Base-by-base conservation (phyloP, 2,888 invertebrate species). In the Sphaeridia pumilis region DNA sequence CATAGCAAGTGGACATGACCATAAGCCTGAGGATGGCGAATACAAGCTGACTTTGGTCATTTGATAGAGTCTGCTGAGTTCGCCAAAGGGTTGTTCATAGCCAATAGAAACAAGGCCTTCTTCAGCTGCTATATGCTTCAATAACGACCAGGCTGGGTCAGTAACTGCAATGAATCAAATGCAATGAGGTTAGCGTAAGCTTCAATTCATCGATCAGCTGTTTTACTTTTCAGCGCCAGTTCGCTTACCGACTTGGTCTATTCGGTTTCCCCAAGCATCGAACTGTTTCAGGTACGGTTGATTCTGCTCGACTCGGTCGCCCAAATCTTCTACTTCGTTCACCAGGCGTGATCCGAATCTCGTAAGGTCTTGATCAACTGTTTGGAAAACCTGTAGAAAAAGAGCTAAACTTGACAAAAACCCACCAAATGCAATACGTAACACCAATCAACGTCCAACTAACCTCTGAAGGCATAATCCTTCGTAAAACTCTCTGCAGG, bases 1-100 rank as follows among this genome's bases (percentile, higher is more conserved):
- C 77, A 77, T 77, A 2, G 77, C 77, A 42, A 78, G 66, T 1
- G 77, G 77, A 66, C 77, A 78, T 14, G 71, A 69, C 59, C 72
- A 76, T 24, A 78, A 66, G 2, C 77, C 77, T 4, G 76, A 71
- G 1, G 75, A 73, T 3, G 76, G 73, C 4, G 69, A 65, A 65
- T 70, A 77, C 38, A 77, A 64, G 55, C 70, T 74, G 41, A 73
- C 60, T 66, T 77, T 78, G 41, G 71, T 70, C 56, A 75, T 69
- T 65, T 75, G 75, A 64, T 74, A 70, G 10, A 76, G 60, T 3
- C 75, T 71, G 58, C 68, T 67, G 42, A 65, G 70, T 43, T 67
- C 59, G 4, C 61, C 67, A 65, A 66, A 68, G 53, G 70, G 67
- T 42, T 70, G 67, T 52, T 74, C 71, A 65, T 76, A 76, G 1